Evolutionary conservation across 1,140 invertebrate species (phyloP).

Genomic region (Laupala kohalensis): DNA sequence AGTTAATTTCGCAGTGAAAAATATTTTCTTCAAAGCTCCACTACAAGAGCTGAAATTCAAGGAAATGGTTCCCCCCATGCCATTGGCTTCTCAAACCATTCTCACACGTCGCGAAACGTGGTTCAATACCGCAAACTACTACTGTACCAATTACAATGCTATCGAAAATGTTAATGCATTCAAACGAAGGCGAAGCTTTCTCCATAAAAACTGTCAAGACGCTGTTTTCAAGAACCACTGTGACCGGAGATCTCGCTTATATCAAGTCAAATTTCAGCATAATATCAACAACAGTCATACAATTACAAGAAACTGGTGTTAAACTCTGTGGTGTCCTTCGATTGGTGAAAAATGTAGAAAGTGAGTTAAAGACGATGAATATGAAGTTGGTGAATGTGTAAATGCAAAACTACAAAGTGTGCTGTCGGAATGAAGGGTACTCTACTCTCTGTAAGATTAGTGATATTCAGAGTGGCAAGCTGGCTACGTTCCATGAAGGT

Average conservation of each 20-base stretch:
- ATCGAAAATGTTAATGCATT: not conserved
- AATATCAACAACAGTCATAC: not conserved
- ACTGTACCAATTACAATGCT: constrained; percentile 12
- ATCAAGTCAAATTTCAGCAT: constrained; percentile 1
- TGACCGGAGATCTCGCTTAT: constrained; percentile 2
- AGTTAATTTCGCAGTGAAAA: constrained; percentile 2
- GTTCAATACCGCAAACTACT: constrained; percentile 25
- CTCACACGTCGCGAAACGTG: constrained; percentile 31
- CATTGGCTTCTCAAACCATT: constrained; percentile 28
- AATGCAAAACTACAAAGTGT: not conserved
- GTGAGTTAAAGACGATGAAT: not conserved
- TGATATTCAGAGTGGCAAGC: not conserved
- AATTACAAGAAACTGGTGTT: not conserved
- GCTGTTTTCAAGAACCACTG: not conserved
- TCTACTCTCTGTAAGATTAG: not conserved
- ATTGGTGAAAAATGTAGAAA: not conserved
- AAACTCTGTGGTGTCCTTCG: not conserved
- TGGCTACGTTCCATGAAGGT: not conserved
- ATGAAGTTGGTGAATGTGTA: not conserved
- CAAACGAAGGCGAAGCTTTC: constrained; percentile 1
- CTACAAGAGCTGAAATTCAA: constrained; percentile 20
- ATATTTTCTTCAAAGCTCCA: not conserved
- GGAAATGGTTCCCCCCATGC: constrained; percentile 21
- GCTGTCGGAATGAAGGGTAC: not conserved
- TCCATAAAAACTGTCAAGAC: not conserved